Evolutionary conservation across 2,113 vertebrate genomes (phyloP), one percentile per base, ranked within the genome.

Genomic region (Callocephalon fimbriatum): DNA sequence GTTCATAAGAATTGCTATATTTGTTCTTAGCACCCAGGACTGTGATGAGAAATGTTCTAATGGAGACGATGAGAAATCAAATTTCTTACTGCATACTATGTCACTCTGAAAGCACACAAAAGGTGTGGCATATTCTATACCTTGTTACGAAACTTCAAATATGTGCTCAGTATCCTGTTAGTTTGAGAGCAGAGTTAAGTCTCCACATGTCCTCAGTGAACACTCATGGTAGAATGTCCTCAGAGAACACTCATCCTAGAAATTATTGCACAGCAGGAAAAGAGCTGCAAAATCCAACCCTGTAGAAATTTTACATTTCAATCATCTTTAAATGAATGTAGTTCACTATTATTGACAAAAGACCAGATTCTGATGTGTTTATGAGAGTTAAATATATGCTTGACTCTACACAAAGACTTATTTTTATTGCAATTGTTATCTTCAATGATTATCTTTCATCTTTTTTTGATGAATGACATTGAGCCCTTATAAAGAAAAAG

Each of bases 51-150:
- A 80, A 45, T 23, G 16, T 54, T 29, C 8, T 66, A 71, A 47
- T 2, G 29, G 15, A 90, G 12, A 58, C 9, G 40, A 67, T 0
- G 3, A 82, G 9, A 79, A 88, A 53, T 42, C 3, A 13, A 38
- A 53, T 8, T 45, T 84, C 22, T 73, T 58, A 22, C 6, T 71
- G 10, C 7, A n/a, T 66, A n/a, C 10, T 40, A 4, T 44, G 7
- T 31, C 45, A 12, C 4, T 56, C 13, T 76, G 25, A 2, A 26
- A 86, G 20, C 8, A 27, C 6, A 32, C 0, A 45, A 87, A 67
- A 81, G 0, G 0, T 19, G 2, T 58, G 19, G 2, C 6, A 23
- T 48, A 48, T 47, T 72, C 25, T 53, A 1, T 12, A 62, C 3
- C 13, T 62, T 74, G 5, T 9, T 21, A 35, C 21, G 25, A 70